Conservation (phyloP, 2,797 vertebrate species). For the Manis crassicaudata region DNA sequence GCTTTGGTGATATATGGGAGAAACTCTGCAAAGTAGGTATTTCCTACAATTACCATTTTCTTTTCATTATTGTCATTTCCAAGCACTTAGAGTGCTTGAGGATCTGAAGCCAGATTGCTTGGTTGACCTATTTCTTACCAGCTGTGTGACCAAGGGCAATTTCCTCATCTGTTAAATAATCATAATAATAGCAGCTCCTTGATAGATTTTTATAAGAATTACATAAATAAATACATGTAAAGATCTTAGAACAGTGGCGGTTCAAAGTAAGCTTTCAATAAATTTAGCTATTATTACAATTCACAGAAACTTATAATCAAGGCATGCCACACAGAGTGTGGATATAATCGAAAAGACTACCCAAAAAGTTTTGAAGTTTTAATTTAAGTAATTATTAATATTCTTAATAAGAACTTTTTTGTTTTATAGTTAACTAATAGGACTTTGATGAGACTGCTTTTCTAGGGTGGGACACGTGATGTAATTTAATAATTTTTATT, state of each 20-base stretch:
- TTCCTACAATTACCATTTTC: neutral
- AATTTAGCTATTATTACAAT: slow-evolving; percentile 17
- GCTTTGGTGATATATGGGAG: neutral
- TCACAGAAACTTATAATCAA: neutral
- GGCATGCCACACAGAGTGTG: neutral
- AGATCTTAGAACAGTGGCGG: neutral
- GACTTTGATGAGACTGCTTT: slow-evolving; percentile 11
- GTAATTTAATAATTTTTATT: neutral
- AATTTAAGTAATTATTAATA: neutral
- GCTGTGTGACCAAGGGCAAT: neutral
- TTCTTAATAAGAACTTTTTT: neutral
- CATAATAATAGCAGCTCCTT: neutral
- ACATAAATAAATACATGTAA: neutral
- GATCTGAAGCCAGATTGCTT: neutral
- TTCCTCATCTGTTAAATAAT: neutral
- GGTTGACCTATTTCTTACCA: neutral
- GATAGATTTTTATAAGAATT: neutral
- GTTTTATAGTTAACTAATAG: slow-evolving; percentile 17
- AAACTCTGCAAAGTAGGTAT: neutral
- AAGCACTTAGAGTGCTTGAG: neutral
- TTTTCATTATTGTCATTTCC: slow-evolving; percentile 23
- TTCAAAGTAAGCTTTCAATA: neutral
- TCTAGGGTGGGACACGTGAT: neutral
- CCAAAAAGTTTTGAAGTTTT: neutral
- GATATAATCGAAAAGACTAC: neutral